Evolutionary conservation across 2,888 invertebrate genomes (phyloP), one percentile per base, ranked within the genome.

Genomic region (Xanthorhoe spadicearia): DNA sequence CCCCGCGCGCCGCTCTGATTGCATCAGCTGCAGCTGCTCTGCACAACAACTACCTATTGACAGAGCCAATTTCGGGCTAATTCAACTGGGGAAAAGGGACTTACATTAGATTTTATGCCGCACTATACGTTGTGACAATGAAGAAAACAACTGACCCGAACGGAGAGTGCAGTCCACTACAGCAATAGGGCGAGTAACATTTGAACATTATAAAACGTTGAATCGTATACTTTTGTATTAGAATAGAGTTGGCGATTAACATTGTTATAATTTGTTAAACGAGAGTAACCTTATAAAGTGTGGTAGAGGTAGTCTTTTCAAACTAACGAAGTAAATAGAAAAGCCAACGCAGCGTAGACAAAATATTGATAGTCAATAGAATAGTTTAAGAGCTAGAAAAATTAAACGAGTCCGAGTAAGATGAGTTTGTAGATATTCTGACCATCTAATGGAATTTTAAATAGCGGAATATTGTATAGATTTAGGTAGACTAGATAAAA

Each of bases 161-260:
- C 82, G 84, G 81, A 85, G 83, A 87, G 86, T 80, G 87, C 83
- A 86, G 84, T 80, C 90, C 82, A 77, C 87, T 81, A 77, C 91
- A 84, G 72, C 77, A 81, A 68, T 91, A 92, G 92, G 92, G 93
- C 93, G 92, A 93, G 93, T 93, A 93, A 93, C 48, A 77, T 88
- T 90, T 88, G 83, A 89, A 88, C 85, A 85, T 88, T 86, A 82
- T 81, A 75, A n/a, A 79, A 83, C 82, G 88, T 90, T 89, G 82
- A 83, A 82, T 78, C 77, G 82, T 83, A 85, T 80, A 81, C 75
- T 77, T 87, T 87, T 81, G 79, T 79, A 71, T 81, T 92, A 92
- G 92, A 83, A 86, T 92, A 92, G 92, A 73, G 82, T 90, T 89
- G 84, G 84, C 78, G 77, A 61, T 59, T 23, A 81, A 75, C 70